A percentile compares a stretch with the other conserved stretches of the same genome.
Conservation (phyloP, 2,888 invertebrate species). For the Dichetophora obliterata region DNA sequence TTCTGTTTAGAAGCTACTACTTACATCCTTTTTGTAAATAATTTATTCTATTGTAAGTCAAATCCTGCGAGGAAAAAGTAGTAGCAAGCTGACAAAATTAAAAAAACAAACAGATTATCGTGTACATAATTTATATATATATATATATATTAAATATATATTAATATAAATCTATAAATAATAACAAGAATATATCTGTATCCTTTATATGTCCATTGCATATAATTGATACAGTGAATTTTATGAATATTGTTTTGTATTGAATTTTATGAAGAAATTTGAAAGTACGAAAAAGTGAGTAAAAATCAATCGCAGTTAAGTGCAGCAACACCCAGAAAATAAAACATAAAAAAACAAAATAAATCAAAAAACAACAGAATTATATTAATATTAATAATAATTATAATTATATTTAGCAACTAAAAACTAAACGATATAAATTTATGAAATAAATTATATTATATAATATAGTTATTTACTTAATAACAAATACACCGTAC, state of each 20-base stretch:
- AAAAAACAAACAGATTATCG: background rate
- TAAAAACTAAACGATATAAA: conserved; percentile 40
- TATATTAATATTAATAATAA: background rate
- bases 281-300: conserved; percentile 6
- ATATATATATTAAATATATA: background rate
- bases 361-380: conserved; percentile 24
- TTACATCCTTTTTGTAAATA: conserved; percentile 28
- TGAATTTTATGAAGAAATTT: conserved; percentile 21
- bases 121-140: conserved; percentile 29
- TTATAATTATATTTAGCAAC: conserved; percentile 21
- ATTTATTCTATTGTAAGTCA: conserved; percentile 17
- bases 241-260: conserved; percentile 31
- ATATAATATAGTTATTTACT: conserved; percentile 39
- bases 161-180: background rate
- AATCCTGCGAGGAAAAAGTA: background rate
- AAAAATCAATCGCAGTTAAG: conserved; percentile 17
- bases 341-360: conserved; percentile 1
- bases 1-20: background rate
- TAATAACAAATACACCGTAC: conserved; percentile 32
- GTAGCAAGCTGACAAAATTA: background rate
- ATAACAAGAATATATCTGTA: conserved; percentile 1
- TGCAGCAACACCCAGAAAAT: background rate
- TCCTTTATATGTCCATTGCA: background rate
- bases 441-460: conserved; percentile 42
- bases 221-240: conserved; percentile 16